A percentile compares a stretch with the other conserved stretches of the same genome.
Conservation (phyloP, 1,140 invertebrate species). For the Meloidogyne exigua region DNA sequence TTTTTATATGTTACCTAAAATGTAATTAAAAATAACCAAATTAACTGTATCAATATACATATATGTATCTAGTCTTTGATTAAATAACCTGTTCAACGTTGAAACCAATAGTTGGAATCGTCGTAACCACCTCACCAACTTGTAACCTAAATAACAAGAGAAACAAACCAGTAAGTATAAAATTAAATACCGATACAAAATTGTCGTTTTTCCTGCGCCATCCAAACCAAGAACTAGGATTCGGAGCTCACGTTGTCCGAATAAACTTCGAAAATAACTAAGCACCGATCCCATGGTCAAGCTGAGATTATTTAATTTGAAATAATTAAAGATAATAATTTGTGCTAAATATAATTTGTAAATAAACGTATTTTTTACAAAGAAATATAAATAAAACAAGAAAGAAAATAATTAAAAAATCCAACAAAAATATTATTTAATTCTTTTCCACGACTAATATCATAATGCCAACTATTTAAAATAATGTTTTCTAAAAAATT, state of each 20-base stretch:
- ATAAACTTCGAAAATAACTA: conserved; percentile 58
- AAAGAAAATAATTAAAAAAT: conserved; percentile 5
- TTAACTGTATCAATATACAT: too few species aligned
- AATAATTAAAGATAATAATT: background rate
- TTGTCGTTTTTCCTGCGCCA: conserved; percentile 97
- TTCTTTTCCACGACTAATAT: background rate
- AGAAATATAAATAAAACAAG: background rate
- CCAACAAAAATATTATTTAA: conserved; percentile 10
- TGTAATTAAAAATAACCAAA: background rate
- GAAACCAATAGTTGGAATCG: conserved; percentile 93
- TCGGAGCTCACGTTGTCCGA: conserved; percentile 82
- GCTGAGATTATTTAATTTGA: background rate
- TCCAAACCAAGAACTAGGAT: conserved; percentile 96
- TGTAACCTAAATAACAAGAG: conserved; percentile 72
- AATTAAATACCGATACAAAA: conserved; percentile 77
- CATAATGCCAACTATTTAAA: background rate
- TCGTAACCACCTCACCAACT: conserved; percentile 99
- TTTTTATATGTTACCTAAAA: conserved; percentile 37
- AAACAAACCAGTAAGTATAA: background rate
- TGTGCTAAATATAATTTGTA: background rate
- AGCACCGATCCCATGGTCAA: conserved; percentile 55
- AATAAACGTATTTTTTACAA: background rate
- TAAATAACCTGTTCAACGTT: conserved; percentile 85
- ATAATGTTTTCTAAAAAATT: too few species aligned
- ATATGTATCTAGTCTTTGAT: too few species aligned